Evolutionary conservation across 2,888 invertebrate genomes (phyloP).

Genomic region (Eurois occulta): DNA sequence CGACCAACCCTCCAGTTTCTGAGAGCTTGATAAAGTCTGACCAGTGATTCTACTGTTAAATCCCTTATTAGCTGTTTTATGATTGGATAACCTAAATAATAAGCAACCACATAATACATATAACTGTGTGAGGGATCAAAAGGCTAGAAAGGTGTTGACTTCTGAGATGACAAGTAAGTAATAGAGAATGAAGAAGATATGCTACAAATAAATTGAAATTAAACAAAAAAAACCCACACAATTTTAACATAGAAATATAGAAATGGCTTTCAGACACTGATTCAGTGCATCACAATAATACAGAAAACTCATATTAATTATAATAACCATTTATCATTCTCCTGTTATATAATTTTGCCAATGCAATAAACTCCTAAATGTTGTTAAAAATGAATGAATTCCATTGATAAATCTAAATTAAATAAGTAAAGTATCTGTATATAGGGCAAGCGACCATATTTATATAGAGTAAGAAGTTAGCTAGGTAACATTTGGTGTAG

Average conservation of each 20-base stretch:
- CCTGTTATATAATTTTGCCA: not conserved
- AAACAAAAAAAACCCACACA: too few species aligned
- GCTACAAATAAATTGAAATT: too few species aligned
- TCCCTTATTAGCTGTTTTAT: not conserved
- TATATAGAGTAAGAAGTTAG: conserved; percentile 16
- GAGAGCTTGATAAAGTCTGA: not conserved
- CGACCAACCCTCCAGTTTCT: not conserved
- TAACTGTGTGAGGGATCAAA: not conserved
- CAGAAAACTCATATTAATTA: not conserved
- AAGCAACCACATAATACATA: not conserved
- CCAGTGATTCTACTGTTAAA: not conserved
- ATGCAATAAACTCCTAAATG: conserved; percentile 3
- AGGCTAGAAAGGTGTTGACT: not conserved
- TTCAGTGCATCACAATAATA: conserved; percentile 2
- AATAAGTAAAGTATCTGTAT: conserved; percentile 41
- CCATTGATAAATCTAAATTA: conserved; percentile 10
- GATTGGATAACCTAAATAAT: not conserved
- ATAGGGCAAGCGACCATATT: conserved; percentile 51
- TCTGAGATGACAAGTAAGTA: not conserved
- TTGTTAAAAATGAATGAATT: conserved; percentile 15
- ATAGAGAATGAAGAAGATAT: not conserved
- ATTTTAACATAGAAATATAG: too few species aligned
- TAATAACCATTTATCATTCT: not conserved
- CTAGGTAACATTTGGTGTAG: not conserved
- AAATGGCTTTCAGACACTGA: not conserved